Conservation (phyloP, 2,888 invertebrate genomes). For the Cotesia congregata region DNA sequence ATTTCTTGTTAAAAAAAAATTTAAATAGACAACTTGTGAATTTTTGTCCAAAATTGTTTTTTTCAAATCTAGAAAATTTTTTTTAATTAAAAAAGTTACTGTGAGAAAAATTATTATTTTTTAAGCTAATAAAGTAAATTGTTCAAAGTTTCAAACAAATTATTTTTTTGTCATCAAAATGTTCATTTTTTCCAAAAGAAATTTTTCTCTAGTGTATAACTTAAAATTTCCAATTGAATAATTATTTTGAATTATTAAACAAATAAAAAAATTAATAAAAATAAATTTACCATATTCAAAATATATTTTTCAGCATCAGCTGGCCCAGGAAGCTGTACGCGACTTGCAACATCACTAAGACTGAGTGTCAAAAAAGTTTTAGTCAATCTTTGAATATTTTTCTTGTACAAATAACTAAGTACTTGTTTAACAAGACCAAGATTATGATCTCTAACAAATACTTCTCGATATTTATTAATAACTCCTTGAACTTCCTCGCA, state of each 20-base stretch:
- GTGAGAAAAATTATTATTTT: too few species aligned
- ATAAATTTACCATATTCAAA: constrained; percentile 86
- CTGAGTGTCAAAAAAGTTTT: constrained; percentile 94
- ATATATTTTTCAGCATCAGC: constrained; percentile 94
- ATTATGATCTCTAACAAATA: constrained; percentile 84
- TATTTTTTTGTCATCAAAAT: background rate
- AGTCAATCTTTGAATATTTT: constrained; percentile 95
- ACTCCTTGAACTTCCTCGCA: constrained; percentile 79
- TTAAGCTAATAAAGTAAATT: too few species aligned
- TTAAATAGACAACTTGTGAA: too few species aligned
- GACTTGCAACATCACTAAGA: constrained; percentile 88
- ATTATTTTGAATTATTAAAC: too few species aligned
- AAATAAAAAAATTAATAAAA: too few species aligned
- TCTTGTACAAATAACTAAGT: constrained; percentile 90
- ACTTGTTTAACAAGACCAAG: constrained; percentile 87
- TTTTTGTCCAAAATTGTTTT: too few species aligned
- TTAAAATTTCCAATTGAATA: background rate
- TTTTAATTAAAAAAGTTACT: too few species aligned
- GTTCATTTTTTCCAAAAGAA: background rate
- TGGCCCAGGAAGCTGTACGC: constrained; percentile 88
- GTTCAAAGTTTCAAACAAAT: too few species aligned
- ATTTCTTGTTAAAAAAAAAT: too few species aligned
- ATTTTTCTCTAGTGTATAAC: background rate
- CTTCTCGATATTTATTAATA: constrained; percentile 85
- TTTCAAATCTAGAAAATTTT: too few species aligned